Evolutionary conservation across 2,888 invertebrate species (phyloP), one percentile per base, ranked within the genome.

Genomic region (Horisme vitalbata): DNA sequence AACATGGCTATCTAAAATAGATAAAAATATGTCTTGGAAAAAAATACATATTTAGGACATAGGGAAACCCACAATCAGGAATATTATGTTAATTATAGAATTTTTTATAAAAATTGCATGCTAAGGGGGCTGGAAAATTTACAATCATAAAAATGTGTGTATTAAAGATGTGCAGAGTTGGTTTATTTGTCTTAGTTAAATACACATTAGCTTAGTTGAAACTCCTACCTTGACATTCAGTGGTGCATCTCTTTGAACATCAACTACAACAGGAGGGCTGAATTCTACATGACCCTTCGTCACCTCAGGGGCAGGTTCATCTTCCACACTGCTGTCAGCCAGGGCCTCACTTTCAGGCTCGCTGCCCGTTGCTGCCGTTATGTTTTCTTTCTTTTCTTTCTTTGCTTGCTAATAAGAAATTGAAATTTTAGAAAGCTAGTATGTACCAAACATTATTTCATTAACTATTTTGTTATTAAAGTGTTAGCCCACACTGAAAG

Each of bases 231-330:
- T 88, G 57, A 91, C 90, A 80, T 90, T 90, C 9, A 77, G 79
- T 43, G 83, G 79, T 27, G 81, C 75, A 52, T 92, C 91, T 41
- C 90, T 81, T 15, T 91, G 83, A 34, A 93, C 84, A 64, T 93
- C 93, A 23, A 93, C 92, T 28, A 93, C 91, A 23, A 92, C 91
- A 45, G 94, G 91, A 54, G 93, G 92, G 57, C 68, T 61, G 60
- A 95, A 94, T 63, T 95, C 95, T 4, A 95, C 94, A 74, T 93
- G 94, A 10, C 73, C 79, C 59, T 84, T 86, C 28, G 64, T 60
- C 26, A 64, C 62, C 28, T 66, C 59, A 0, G 75, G 72, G 23
- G 68, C 61, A 0, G 64, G 43, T 14, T 90, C 90, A 49, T 90
- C 89, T 35, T 90, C 89, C 14, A 75, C 63, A 8, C 90, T 85